Evolutionary conservation across 2,888 invertebrate species (phyloP).

Genomic region (Eugnorisma glareosa): DNA sequence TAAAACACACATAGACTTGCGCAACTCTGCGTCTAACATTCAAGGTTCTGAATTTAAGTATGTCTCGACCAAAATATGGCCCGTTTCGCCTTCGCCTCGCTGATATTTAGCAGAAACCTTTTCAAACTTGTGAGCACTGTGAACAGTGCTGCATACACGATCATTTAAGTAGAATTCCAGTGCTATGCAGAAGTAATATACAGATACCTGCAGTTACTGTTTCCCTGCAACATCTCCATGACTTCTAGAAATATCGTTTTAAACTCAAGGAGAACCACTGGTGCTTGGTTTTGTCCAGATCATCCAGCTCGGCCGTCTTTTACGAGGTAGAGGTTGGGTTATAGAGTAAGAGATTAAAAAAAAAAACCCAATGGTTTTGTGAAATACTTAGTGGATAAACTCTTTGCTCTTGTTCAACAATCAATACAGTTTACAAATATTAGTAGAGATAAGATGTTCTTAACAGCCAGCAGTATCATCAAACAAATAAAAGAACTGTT

Average conservation of each 20-base stretch:
- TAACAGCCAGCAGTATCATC: constrained; percentile 15
- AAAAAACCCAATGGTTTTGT: neutral
- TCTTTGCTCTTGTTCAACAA: constrained; percentile 18
- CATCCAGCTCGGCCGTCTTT: neutral
- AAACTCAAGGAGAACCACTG: neutral
- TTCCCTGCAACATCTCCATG: neutral
- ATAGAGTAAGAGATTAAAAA: neutral
- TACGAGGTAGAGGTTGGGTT: neutral
- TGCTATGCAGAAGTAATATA: neutral
- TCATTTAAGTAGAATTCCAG: neutral
- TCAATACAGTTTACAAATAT: constrained; percentile 47
- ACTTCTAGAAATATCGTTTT: neutral
- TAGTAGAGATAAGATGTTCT: constrained; percentile 30
- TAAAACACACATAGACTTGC: neutral
- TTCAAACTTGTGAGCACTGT: neutral
- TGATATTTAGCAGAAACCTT: neutral
- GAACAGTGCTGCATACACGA: neutral
- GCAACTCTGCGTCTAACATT: neutral
- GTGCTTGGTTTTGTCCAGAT: neutral
- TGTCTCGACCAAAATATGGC: neutral
- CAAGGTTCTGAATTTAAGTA: neutral
- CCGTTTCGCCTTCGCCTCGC: neutral
- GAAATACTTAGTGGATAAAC: neutral
- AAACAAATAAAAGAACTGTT: constrained; percentile 10
- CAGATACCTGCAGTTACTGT: neutral